phyloP scores from a whole-genome alignment of 2,888 invertebrate species.

The Athalia cordata region DNA sequence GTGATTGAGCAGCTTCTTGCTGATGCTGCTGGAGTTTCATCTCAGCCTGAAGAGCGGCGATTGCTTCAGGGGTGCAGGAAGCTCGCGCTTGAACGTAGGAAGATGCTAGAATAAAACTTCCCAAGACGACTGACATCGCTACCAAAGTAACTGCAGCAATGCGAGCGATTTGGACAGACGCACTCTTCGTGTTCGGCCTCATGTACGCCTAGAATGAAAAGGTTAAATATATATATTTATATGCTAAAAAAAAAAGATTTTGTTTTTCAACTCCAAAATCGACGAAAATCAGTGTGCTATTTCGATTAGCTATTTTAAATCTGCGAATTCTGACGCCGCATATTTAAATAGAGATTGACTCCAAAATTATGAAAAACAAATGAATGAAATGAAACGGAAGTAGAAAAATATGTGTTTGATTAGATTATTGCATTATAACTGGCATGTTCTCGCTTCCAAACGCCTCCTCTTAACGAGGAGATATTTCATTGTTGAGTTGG shows the following conservation, averaged over 20 bases:
- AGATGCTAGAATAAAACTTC: slow-evolving; percentile 88
- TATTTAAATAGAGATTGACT: too few relatives aligned
- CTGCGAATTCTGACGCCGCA: too few relatives aligned
- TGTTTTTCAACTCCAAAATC: too few relatives aligned
- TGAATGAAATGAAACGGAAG: too few relatives aligned
- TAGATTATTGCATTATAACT: too few relatives aligned
- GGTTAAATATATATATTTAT: too few relatives aligned
- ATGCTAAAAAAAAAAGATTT: slow-evolving; percentile 46
- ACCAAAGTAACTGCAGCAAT: slow-evolving; percentile 90
- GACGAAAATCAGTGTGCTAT: too few relatives aligned
- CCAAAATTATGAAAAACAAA: too few relatives aligned
- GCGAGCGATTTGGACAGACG: slow-evolving; percentile 90
- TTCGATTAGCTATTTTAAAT: too few relatives aligned
- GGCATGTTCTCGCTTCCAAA: background rate
- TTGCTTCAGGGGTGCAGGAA: slow-evolving; percentile 77
- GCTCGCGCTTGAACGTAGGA: slow-evolving; percentile 89
- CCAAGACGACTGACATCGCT: slow-evolving; percentile 86
- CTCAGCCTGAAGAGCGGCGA: slow-evolving; percentile 68
- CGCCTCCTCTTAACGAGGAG: slow-evolving; percentile 14
- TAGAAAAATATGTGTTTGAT: too few relatives aligned
- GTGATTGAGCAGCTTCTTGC: slow-evolving; percentile 82
- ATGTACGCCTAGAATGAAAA: slow-evolving; percentile 82
- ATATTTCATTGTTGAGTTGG: slow-evolving; percentile 26
- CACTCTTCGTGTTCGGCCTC: slow-evolving; percentile 79
- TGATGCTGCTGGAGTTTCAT: slow-evolving; percentile 79